phyloP scores from a whole-genome alignment of 2,888 invertebrate genomes.

The Cosmia trapezina region DNA sequence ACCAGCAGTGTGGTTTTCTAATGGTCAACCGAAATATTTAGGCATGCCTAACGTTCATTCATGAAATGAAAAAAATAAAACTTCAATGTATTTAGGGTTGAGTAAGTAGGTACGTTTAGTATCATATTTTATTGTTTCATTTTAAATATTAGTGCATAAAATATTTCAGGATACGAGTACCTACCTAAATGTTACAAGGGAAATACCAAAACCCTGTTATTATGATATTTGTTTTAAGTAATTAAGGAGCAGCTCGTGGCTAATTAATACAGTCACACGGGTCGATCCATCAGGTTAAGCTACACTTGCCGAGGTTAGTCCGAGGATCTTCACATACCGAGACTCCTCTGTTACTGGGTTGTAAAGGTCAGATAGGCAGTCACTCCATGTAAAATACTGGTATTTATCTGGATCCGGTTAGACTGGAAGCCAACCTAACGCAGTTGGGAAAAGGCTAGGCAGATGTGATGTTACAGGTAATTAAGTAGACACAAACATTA shows the following conservation, averaged over 20 bases:
- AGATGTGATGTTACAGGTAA: no score
- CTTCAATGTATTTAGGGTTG: neutral
- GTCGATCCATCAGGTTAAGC: no score
- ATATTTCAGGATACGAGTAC: neutral
- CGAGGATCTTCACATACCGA: no score
- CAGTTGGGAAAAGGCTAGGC: no score
- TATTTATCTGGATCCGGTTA: no score
- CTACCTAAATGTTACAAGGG: neutral
- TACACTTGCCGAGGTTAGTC: no score
- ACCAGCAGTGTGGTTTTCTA: conserved; percentile 33
- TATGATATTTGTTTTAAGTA: neutral
- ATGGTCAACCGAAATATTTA: conserved; percentile 10
- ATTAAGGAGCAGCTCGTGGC: no score
- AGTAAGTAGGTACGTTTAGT: neutral
- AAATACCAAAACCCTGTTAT: neutral
- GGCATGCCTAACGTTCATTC: neutral
- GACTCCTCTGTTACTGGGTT: no score
- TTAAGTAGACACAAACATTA: neutral
- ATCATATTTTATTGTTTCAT: neutral
- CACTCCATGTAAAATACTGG: no score
- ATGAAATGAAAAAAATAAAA: neutral
- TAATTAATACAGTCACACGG: no score
- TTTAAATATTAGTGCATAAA: neutral
- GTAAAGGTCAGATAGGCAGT: no score
- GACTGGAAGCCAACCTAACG: no score